phyloP scores from a whole-genome alignment of 2,888 invertebrate genomes.

The Autographa gamma region DNA sequence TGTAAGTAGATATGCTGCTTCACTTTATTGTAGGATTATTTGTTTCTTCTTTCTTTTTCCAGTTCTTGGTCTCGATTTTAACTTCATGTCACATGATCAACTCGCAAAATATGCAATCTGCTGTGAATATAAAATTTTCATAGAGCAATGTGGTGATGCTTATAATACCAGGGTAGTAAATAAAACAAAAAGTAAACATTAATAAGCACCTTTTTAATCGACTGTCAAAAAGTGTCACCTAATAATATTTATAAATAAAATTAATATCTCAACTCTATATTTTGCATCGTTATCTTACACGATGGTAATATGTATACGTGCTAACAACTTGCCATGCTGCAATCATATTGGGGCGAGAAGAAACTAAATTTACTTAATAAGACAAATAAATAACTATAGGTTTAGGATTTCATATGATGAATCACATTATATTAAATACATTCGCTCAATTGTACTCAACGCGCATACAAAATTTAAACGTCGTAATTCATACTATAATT shows the following conservation, averaged over 20 bases:
- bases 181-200: slow-evolving; percentile 64
- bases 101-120: too few species aligned
- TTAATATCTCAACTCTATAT: slow-evolving; percentile 80
- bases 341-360: slow-evolving; percentile 71
- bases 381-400: slow-evolving; percentile 80
- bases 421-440: slow-evolving; percentile 77
- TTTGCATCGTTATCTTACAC: slow-evolving; percentile 76
- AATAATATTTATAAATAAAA: slow-evolving; percentile 67
- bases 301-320: slow-evolving; percentile 68
- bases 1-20: too few species aligned
- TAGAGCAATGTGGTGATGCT: too few species aligned
- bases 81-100: too few species aligned
- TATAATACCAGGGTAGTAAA: slow-evolving; percentile 36
- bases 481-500: slow-evolving; percentile 73
- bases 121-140: too few species aligned
- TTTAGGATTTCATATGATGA: slow-evolving; percentile 63
- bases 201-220: slow-evolving; percentile 87
- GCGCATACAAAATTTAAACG: slow-evolving; percentile 75
- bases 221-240: slow-evolving; percentile 82
- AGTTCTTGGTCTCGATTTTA: too few species aligned
- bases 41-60: too few species aligned
- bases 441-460: slow-evolving; percentile 80
- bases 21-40: too few species aligned
- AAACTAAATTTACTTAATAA: slow-evolving; percentile 77
- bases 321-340: slow-evolving; percentile 74